These are phyloP conservation scores for Etheostoma cragini DNA, from an alignment of 2,113 vertebrate genomes.

Conservation along the genomic window DNA sequence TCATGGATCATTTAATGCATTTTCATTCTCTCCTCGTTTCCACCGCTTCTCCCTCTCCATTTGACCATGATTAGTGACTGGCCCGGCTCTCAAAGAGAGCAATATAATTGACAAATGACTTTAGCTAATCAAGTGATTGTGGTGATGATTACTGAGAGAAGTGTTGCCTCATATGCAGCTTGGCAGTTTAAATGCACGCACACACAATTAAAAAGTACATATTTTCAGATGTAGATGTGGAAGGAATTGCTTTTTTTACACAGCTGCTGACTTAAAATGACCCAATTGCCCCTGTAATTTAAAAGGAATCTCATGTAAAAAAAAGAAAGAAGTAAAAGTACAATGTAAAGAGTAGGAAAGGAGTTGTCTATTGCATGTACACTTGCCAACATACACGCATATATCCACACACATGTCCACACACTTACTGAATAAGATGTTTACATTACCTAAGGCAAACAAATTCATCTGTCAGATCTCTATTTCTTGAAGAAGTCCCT, in stretches of 20 bases:
- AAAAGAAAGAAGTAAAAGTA: too few species aligned
- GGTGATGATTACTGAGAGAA: conserved; percentile 32
- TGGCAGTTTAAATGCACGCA: conserved; percentile 20
- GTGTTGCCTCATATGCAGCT: conserved; percentile 18
- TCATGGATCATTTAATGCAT: conserved; percentile 67
- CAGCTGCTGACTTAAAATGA: conserved; percentile 7
- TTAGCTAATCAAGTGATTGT: conserved; percentile 69
- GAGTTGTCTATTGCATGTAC: background rate
- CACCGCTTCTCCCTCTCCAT: conserved; percentile 48
- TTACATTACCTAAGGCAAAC: conserved; percentile 52
- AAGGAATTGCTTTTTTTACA: background rate
- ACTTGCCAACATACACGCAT: background rate
- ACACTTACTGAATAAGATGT: conserved; percentile 20
- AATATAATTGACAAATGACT: conserved; percentile 70
- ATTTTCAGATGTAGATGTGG: background rate
- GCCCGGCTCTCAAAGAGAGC: conserved; percentile 50
- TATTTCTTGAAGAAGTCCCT: conserved; percentile 28
- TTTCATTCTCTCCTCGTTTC: conserved; percentile 46
- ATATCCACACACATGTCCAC: background rate
- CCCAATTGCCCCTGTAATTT: background rate
- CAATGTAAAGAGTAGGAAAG: background rate
- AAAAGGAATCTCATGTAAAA: background rate
- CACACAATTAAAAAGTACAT: conserved; percentile 18
- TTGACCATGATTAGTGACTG: conserved; percentile 65
- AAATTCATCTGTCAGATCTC: conserved; percentile 35